Evolutionary conservation across 2,113 vertebrate genomes (phyloP).

Genomic region (Neogobius melanostomus): DNA sequence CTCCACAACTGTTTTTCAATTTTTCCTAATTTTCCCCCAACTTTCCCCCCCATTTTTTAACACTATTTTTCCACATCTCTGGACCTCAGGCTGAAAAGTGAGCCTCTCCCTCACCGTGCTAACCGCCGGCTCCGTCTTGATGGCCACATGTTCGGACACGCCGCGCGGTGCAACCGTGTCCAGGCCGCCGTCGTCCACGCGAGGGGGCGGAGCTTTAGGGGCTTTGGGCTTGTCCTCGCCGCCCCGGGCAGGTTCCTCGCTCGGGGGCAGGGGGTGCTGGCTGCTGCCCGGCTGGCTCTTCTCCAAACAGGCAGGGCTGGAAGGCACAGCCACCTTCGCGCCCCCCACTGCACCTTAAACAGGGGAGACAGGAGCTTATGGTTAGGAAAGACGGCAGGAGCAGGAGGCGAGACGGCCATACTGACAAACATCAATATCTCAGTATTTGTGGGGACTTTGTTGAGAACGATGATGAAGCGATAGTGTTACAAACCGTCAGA

Average conservation of each 20-base stretch:
- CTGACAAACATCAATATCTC: too few species aligned
- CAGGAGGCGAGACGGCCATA: too few species aligned
- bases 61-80: too few species aligned
- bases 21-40: too few species aligned
- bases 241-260: conserved; percentile 87
- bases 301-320: conserved; percentile 89
- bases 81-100: too few species aligned
- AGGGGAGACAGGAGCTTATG: conserved; percentile 87
- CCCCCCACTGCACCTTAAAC: conserved; percentile 99
- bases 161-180: conserved; percentile 83
- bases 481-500: too few species aligned
- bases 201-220: conserved; percentile 57
- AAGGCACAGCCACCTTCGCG: conserved; percentile 96
- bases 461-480: too few species aligned
- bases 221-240: conserved; percentile 91
- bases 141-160: conserved; percentile 79
- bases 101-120: conserved; percentile 78
- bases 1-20: too few species aligned
- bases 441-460: too few species aligned
- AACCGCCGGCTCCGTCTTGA: conserved; percentile 87
- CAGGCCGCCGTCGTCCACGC: conserved; percentile 81
- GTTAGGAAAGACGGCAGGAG: conserved; percentile 79
- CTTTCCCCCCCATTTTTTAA: too few species aligned
- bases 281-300: conserved; percentile 88
- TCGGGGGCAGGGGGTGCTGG: conserved; percentile 86